phyloP scores from a whole-genome alignment of 2,888 invertebrate species.

The Ceriagrion tenellum region DNA sequence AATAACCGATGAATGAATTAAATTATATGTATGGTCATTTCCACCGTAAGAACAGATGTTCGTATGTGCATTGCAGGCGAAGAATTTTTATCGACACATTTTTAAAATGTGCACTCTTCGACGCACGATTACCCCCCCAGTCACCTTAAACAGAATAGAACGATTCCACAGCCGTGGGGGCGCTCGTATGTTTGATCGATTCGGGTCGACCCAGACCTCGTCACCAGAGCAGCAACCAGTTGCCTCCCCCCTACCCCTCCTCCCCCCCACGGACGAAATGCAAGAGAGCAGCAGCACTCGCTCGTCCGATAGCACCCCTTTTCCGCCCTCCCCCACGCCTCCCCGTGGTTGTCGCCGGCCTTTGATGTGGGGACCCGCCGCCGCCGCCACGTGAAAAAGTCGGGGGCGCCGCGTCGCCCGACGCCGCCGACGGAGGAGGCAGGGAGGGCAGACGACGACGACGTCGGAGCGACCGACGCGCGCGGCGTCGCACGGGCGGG shows the following conservation, averaged over 20 bases:
- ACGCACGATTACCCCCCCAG: too few species aligned
- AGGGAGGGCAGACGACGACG: background rate
- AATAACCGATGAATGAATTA: too few species aligned
- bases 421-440: background rate
- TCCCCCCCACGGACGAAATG: background rate
- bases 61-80: too few species aligned
- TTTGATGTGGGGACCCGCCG: background rate
- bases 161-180: too few species aligned
- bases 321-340: background rate
- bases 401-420: background rate
- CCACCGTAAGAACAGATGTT: too few species aligned
- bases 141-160: too few species aligned
- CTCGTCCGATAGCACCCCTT: background rate
- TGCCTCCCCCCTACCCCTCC: background rate
- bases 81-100: too few species aligned
- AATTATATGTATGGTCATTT: too few species aligned
- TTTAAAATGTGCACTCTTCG: too few species aligned
- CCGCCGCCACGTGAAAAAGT: background rate
- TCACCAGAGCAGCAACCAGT: background rate
- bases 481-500: background rate
- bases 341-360: background rate
- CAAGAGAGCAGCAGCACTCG: background rate
- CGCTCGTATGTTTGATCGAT: background rate
- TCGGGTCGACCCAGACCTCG: background rate
- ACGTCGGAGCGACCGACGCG: background rate